Conservation (phyloP, 2,888 invertebrate genomes). For the Noctua pronuba region DNA sequence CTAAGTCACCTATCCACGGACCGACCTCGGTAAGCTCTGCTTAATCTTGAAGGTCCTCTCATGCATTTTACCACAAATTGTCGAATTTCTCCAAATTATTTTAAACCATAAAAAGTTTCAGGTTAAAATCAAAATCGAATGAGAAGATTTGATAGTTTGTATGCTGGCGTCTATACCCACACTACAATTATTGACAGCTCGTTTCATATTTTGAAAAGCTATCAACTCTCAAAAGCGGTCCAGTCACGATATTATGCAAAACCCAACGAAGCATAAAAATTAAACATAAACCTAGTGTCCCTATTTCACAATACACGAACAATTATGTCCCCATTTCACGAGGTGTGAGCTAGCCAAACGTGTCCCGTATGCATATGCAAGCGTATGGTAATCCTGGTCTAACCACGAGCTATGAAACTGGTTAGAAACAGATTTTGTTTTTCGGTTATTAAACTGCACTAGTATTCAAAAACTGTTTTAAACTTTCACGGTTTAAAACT, state of each 20-base stretch:
- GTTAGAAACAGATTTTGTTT: conserved; percentile 44
- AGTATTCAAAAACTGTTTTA: not conserved
- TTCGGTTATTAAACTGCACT: not conserved
- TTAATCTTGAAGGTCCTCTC: too few species aligned
- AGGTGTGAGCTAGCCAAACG: conserved; percentile 66
- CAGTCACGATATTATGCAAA: conserved; percentile 27
- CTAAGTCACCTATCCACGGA: too few species aligned
- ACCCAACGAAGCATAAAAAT: conserved; percentile 46
- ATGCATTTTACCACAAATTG: too few species aligned
- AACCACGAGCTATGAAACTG: conserved; percentile 49
- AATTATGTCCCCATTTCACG: conserved; percentile 71
- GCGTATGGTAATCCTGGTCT: conserved; percentile 68
- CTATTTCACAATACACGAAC: conserved; percentile 62
- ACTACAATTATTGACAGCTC: not conserved
- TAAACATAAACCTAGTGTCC: conserved; percentile 36
- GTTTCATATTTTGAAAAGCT: conserved; percentile 1
- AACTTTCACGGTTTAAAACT: too few species aligned
- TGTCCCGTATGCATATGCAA: conserved; percentile 72
- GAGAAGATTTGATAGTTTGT: too few species aligned
- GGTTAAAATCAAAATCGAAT: too few species aligned
- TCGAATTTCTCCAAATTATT: too few species aligned
- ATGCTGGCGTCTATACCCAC: too few species aligned
- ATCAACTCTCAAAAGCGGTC: conserved; percentile 27
- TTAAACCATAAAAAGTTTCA: too few species aligned
- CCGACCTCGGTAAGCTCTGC: too few species aligned